These are phyloP conservation scores for Drosophila melanosoma DNA, from an alignment of 2,888 invertebrate species.

Conservation along the genomic window DNA sequence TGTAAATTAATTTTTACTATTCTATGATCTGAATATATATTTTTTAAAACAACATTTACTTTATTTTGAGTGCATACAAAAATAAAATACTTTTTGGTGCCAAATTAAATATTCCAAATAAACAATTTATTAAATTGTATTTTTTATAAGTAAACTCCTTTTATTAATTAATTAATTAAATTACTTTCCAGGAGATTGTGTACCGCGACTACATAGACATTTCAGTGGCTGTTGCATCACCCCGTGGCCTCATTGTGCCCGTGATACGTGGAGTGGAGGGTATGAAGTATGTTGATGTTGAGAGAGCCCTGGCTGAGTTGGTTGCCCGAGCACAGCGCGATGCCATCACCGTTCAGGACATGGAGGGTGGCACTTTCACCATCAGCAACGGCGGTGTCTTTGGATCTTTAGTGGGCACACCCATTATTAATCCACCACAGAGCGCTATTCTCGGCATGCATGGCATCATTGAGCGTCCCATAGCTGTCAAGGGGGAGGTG, in stretches of 20 bases:
- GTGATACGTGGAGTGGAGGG: slow-evolving; percentile 96
- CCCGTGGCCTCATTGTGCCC: slow-evolving; percentile 99
- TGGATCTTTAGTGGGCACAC: slow-evolving; percentile 98
- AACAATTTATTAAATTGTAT: too few species aligned
- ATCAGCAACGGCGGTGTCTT: slow-evolving; percentile 99
- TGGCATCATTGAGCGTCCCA: slow-evolving; percentile 96
- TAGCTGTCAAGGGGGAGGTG: slow-evolving; percentile 96
- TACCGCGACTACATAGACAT: slow-evolving; percentile 99
- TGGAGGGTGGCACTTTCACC: slow-evolving; percentile 99
- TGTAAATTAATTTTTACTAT: too few species aligned
- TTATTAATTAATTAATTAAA: neutral
- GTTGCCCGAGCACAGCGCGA: slow-evolving; percentile 96
- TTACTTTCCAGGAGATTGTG: slow-evolving; percentile 85
- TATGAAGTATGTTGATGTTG: slow-evolving; percentile 98
- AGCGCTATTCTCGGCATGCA: slow-evolving; percentile 99
- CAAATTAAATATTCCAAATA: too few species aligned
- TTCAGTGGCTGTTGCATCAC: slow-evolving; percentile 98
- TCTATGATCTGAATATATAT: too few species aligned
- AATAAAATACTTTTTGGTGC: neutral
- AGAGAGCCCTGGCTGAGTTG: slow-evolving; percentile 93
- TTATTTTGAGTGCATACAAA: neutral
- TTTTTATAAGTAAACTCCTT: neutral
- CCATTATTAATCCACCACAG: slow-evolving; percentile 99
- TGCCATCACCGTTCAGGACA: slow-evolving; percentile 97
- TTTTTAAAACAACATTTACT: too few species aligned